A percentile compares a stretch with the other conserved stretches of the same genome.
Evolutionary conservation across 2,888 invertebrate species (phyloP).

Genomic region (Chelonus formosanus): DNA sequence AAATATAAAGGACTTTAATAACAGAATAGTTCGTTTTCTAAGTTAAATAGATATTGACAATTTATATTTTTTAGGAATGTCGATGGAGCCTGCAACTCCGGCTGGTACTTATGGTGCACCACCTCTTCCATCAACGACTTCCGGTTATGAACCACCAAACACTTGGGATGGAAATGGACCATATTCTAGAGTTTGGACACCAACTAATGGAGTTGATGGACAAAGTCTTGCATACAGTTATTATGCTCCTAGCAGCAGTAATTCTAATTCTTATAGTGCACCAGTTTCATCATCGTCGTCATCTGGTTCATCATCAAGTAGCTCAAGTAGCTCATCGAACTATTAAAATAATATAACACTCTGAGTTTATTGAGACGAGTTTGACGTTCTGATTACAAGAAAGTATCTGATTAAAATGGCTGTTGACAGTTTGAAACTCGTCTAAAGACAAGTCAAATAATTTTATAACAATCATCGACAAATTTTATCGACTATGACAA

Average conservation of each 20-base stretch:
- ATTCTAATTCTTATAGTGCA: constrained; percentile 65
- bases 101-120: constrained; percentile 77
- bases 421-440: not conserved
- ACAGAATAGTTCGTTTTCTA: no score
- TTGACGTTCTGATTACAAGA: no score
- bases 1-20: no score
- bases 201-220: constrained; percentile 56
- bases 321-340: constrained; percentile 55
- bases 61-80: constrained; percentile 70
- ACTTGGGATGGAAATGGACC: constrained; percentile 81
- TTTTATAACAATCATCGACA: no score
- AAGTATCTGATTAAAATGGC: not conserved
- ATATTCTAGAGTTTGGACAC: constrained; percentile 81
- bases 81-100: constrained; percentile 72
- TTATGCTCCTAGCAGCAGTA: constrained; percentile 68
- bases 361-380: not conserved
- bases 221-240: constrained; percentile 65
- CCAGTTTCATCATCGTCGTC: constrained; percentile 71
- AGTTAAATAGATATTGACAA: no score
- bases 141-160: constrained; percentile 72
- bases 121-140: constrained; percentile 68
- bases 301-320: constrained; percentile 68
- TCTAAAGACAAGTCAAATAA: no score
- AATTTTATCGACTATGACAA: no score
- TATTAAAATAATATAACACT: constrained; percentile 41